Base-by-base conservation (phyloP, 2,797 vertebrate genomes). In the Rhadinocentrus ornatus region DNA sequence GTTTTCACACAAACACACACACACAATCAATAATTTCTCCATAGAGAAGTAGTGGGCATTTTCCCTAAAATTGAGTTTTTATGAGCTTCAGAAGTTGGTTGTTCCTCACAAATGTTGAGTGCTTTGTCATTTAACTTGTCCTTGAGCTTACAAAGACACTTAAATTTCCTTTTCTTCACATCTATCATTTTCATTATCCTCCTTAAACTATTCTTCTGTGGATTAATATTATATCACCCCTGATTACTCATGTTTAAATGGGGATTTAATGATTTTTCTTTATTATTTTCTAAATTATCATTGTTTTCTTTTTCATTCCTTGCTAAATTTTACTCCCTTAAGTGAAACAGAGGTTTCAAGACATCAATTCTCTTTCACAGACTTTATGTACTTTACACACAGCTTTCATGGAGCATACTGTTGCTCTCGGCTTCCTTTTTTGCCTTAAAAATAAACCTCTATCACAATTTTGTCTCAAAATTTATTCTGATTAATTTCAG, bases 181-280 rank as follows among this genome's bases (percentile, higher is more conserved):
- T 66, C 31, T 46, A 44, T 73, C 37, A 27, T 69, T 82, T 82
- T 78, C 53, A 83, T 84, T 74, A 81, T 68, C 74, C 68, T 34
- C 66, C 37, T 48, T 46, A 85, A 86, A 75, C 77, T 22, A 73
- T 81, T 79, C 73, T 34, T 54, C 29, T 81, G 44, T 63, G 35
- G n/a, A 83, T 84, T 75, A 80, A 80, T 75, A 72, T 77, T 73
- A 56, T 77, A 88, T 72, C 58, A 58, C 59, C 65, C 53, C 71
- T 80, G 70, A 84, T 74, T 77, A 67, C 46, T 73, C 62, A 50
- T 35, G 53, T 52, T 77, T 81, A 74, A 64, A 81, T 69, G 58
- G 50, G 64, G 37, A 37, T 66, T 37, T 62, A 71, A 74, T 74
- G 53, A 61, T 61, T 46, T 46, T 62, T 9, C 10, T 13, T 48